Percentiles rank a stretch among this genome's conserved stretches.
phyloP scores from a whole-genome alignment of 2,113 vertebrate species.

The Rynchops niger region DNA sequence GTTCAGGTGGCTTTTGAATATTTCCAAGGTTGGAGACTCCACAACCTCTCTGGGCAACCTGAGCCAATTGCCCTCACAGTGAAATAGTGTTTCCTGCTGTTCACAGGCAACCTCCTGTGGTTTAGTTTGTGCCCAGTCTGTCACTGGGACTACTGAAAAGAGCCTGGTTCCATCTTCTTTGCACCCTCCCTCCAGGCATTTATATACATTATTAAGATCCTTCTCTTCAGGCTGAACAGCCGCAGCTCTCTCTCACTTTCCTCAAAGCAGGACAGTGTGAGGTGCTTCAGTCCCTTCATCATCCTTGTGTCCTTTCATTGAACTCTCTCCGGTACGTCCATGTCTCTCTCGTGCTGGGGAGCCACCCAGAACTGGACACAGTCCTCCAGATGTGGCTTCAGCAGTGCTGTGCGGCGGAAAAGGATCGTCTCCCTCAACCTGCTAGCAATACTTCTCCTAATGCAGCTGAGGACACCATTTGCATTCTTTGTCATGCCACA shows the following conservation, averaged over 20 bases:
- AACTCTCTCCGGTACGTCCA: neutral
- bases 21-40: neutral
- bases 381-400: neutral
- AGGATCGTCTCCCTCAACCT: neutral
- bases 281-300: neutral
- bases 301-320: neutral
- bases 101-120: neutral
- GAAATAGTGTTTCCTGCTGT: neutral
- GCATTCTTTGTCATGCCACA: accelerated
- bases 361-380: neutral
- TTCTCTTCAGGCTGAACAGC: neutral
- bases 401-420: neutral
- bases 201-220: neutral
- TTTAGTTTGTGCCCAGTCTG: neutral
- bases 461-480: neutral
- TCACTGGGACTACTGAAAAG: neutral
- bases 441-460: neutral
- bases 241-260: neutral
- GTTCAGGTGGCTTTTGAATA: neutral
- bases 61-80: neutral
- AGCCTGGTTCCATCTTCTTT: neutral
- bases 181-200: neutral
- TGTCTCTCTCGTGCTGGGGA: neutral
- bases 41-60: neutral
- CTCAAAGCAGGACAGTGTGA: neutral